Evolutionary conservation across 2,888 invertebrate genomes (phyloP).

Genomic region (Nomada fucata): DNA sequence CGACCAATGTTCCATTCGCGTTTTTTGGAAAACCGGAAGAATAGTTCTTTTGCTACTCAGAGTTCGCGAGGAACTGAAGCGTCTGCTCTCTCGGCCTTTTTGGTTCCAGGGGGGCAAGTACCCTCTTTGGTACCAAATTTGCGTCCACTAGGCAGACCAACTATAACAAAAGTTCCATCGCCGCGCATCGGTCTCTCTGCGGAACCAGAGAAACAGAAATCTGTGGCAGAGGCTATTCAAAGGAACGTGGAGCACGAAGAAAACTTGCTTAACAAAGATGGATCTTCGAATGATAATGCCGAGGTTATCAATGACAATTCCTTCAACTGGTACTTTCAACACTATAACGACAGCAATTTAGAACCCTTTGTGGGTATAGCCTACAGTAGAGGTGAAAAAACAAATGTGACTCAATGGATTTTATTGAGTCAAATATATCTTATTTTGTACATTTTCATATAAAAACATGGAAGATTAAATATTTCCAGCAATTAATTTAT

Average conservation of each 20-base stretch:
- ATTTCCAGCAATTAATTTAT: constrained; percentile 27
- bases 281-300: constrained; percentile 79
- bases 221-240: constrained; percentile 53
- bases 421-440: constrained; percentile 58
- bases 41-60: constrained; percentile 32
- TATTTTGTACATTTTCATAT: constrained; percentile 43
- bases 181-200: constrained; percentile 77
- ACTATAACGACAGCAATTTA: constrained; percentile 89
- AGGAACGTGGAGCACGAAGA: constrained; percentile 83
- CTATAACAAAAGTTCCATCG: constrained; percentile 87
- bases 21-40: constrained; percentile 46
- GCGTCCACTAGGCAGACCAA: constrained; percentile 85
- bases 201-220: constrained; percentile 58
- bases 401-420: constrained; percentile 39
- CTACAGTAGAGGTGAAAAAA: constrained; percentile 62
- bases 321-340: constrained; percentile 94
- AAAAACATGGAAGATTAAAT: constrained; percentile 29
- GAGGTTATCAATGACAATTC: constrained; percentile 85
- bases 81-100: constrained; percentile 87
- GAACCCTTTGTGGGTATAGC: constrained; percentile 84
- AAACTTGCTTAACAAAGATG: constrained; percentile 80
- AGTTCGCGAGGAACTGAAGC: constrained; percentile 83
- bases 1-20: constrained; percentile 11
- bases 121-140: constrained; percentile 75
- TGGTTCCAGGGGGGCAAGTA: constrained; percentile 87